These are phyloP conservation scores for Anthoptus insignis DNA, from an alignment of 2,888 invertebrate species.

Conservation along the genomic window DNA sequence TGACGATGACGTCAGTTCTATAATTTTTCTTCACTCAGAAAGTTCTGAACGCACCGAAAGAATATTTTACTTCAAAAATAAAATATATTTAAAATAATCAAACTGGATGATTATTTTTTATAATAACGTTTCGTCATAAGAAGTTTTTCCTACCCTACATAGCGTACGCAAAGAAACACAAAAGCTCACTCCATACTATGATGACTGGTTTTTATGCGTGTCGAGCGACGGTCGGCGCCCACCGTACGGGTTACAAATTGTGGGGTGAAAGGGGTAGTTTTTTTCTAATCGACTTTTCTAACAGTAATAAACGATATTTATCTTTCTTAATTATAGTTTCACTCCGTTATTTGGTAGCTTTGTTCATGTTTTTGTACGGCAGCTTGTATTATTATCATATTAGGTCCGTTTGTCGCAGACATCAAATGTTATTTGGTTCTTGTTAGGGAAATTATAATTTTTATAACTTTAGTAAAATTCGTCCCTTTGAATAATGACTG, in stretches of 20 bases:
- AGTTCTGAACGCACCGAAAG: too few species aligned
- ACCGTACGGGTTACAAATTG: constrained; percentile 87
- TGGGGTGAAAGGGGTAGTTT: constrained; percentile 87
- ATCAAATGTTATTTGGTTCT: constrained; percentile 35
- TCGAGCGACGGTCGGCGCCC: constrained; percentile 72
- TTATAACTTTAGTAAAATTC: constrained; percentile 1
- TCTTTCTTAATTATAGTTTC: constrained; percentile 86
- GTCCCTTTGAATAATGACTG: neutral
- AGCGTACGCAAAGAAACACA: constrained; percentile 8
- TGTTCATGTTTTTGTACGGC: constrained; percentile 79
- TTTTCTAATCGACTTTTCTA: constrained; percentile 86
- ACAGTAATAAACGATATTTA: constrained; percentile 87
- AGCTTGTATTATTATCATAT: constrained; percentile 83
- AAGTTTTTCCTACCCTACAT: too few species aligned
- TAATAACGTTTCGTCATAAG: too few species aligned
- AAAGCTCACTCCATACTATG: constrained; percentile 60
- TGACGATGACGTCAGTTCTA: too few species aligned
- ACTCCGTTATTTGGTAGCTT: constrained; percentile 80
- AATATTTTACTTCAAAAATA: too few species aligned
- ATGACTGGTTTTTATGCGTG: constrained; percentile 75
- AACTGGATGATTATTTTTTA: too few species aligned
- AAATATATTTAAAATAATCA: too few species aligned
- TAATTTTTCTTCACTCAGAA: too few species aligned
- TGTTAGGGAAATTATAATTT: neutral
- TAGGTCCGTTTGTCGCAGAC: constrained; percentile 77